Base-by-base conservation (phyloP, 2,113 vertebrate genomes). In the Eleginops maclovinus region DNA sequence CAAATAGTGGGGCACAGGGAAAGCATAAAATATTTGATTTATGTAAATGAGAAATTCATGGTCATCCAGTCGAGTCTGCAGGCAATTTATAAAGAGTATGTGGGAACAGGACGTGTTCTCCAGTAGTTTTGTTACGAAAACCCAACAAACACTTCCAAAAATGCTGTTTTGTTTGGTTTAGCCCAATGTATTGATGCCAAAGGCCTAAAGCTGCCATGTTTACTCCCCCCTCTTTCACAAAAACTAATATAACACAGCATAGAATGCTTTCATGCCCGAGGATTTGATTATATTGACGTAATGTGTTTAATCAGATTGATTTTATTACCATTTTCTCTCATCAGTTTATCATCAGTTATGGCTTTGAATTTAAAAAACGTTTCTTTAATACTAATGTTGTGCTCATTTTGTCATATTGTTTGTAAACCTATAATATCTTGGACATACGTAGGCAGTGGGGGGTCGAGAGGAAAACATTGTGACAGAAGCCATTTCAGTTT, bases 391-490 rank as follows among this genome's bases (percentile, higher is more conserved):
- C 31, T 55, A 67, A 56, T 50, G 47, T 67, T 53, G 58, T 73
- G 22, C 65, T 21, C 24, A 60, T 75, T 14, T 58, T 76, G 36
- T 58, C 19, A 26, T 55, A n/a, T 59, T 72, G 51, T 70, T 74
- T 75, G 59, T 63, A 73, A 82, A 88, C 6, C 31, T 58, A 76
- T 55, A 75, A 75, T 70, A 78, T 76, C 47, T 60, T 65, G 65
- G 31, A 78, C 59, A 75, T 75, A 36, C 72, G 74, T 46, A 70
- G 47, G 71, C 83, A 49, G 41, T 19, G 36, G 58, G 0, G 26
- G 61, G 43, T 49, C 44, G 63, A 74, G 61, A 85, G 68, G 75
- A 75, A 82, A 81, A 75, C 67, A 73, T 89, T 89, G 86, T 79
- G 44, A 69, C 65, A 75, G 81, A 68, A 85, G 69, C 78, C 76